Percentiles rank a stretch among this genome's conserved stretches.
phyloP scores from a whole-genome alignment of 2,113 vertebrate species.

The Hippoglossus stenolepis region DNA sequence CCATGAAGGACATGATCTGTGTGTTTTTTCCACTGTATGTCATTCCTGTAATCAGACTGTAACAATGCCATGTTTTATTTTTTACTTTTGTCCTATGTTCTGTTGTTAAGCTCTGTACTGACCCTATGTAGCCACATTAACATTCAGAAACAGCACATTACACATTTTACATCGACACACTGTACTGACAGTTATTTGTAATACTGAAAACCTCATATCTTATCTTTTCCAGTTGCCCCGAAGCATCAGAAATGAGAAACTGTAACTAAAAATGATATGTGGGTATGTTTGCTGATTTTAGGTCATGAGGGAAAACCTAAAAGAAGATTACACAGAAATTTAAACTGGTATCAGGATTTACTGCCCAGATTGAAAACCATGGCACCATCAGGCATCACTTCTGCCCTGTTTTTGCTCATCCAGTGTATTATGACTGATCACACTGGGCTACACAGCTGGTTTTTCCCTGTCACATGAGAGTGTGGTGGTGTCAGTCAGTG shows the following conservation, averaged over 20 bases:
- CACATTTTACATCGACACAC: constrained; percentile 23
- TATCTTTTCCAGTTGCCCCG: not conserved
- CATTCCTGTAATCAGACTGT: constrained; percentile 24
- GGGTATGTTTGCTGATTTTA: constrained; percentile 4
- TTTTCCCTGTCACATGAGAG: constrained; percentile 9
- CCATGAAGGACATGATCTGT: constrained; percentile 13
- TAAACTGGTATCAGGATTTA: constrained; percentile 71
- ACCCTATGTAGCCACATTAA: constrained; percentile 9
- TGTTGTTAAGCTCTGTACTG: constrained; percentile 38
- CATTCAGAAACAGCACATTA: constrained; percentile 20
- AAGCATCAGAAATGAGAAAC: constrained; percentile 19
- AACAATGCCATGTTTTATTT: constrained; percentile 47
- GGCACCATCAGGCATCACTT: constrained; percentile 33
- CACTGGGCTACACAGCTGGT: constrained; percentile 20
- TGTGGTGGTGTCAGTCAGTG: constrained; percentile 8
- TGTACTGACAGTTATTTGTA: constrained; percentile 25
- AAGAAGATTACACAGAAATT: constrained; percentile 40
- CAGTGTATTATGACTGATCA: constrained; percentile 10
- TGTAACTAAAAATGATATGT: not conserved
- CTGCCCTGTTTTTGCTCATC: constrained; percentile 1
- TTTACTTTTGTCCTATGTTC: constrained; percentile 45
- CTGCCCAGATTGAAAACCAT: constrained; percentile 73
- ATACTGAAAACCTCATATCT: constrained; percentile 28
- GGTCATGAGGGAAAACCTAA: constrained; percentile 14
- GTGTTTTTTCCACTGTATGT: constrained; percentile 42